phyloP scores from a whole-genome alignment of 30 jellyfish, hydroid and myxozoan genomes.

The Aurelia sp. region DNA sequence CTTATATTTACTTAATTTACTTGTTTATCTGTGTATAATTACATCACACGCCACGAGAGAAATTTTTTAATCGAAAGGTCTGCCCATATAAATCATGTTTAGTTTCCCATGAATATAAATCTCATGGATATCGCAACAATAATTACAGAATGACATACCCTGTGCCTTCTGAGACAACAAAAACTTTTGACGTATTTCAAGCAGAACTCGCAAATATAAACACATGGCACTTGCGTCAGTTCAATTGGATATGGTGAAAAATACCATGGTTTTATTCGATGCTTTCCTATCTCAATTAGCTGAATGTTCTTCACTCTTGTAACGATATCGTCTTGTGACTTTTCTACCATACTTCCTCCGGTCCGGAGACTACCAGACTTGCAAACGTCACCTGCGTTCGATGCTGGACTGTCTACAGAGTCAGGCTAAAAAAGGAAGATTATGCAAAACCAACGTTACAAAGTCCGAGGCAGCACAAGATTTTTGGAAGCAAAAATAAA shows the following conservation, averaged over 20 bases:
- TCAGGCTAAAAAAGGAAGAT: slow-evolving; percentile 58
- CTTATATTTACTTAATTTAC: no score
- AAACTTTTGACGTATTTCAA: slow-evolving; percentile 90
- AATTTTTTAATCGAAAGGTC: no score
- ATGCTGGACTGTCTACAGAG: slow-evolving; percentile 86
- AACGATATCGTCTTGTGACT: slow-evolving; percentile 93
- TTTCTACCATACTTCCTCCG: slow-evolving; percentile 96
- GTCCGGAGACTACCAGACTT: slow-evolving; percentile 90
- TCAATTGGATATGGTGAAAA: slow-evolving; percentile 99
- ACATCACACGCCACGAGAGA: no score
- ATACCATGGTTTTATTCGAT: slow-evolving; percentile 99
- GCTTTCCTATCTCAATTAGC: slow-evolving; percentile 94
- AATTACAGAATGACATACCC: slow-evolving; percentile 74
- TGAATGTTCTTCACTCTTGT: slow-evolving; percentile 97
- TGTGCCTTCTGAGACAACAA: slow-evolving; percentile 88
- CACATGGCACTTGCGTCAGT: slow-evolving; percentile 78
- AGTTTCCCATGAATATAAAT: no score
- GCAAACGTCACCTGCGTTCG: slow-evolving; percentile 81
- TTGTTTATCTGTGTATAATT: no score
- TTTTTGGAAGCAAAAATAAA: no score
- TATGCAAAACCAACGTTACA: no score
- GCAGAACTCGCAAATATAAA: slow-evolving; percentile 98
- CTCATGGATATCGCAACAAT: background rate
- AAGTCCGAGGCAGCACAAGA: no score
- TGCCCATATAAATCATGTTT: no score